Base-by-base conservation (phyloP, 1,140 invertebrate species). In the Drosophila insularis region DNA sequence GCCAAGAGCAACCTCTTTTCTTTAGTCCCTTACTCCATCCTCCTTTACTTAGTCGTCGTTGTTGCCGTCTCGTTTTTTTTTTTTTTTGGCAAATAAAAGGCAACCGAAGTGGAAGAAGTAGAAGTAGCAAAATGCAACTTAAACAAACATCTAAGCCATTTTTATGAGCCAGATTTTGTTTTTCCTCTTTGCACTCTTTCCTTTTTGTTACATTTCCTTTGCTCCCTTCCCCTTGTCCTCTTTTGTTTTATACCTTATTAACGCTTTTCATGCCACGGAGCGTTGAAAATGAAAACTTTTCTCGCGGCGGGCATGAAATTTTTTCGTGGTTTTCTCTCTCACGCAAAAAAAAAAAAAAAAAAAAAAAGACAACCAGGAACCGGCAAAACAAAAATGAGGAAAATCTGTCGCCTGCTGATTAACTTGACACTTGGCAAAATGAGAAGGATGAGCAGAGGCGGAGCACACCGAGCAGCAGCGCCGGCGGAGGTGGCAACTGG, bases 161-260 rank as follows among this genome's bases (percentile, higher is more conserved):
- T 86, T 82, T 82, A 79, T 87, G 71, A 63, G 69, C 60, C 55
- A 50, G 63, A 68, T 76, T 82, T 87, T 86, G 68, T 85, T 73
- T 63, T 71, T 69, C 10, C 40, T 63, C 53, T 67, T 17, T 23
- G 23, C 43, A 31, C 66, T 74, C 10, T 71, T 74, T 54, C 63
- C 53, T 23, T 27, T 53, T 74, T 54, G 32, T 37, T 37, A 11
- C 35, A 37, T 13, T 37, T 37, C 35, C 35, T 37, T 37, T 13
- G 32, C 32, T 10, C 32, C 13, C 35, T 56, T 19, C 7, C 17
- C 11, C 23, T 4, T 32, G 7, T 19, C 7, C 17, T 14, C 32
- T 4, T 39, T 58, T 61, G 73, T 80, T 78, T 78, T 82, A 79
- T 74, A 82, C 82, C 84, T 86, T 87, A 87, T 87, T 86, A 86